phyloP scores from a whole-genome alignment of 2,888 invertebrate genomes.

The Steinernema scapterisci region DNA sequence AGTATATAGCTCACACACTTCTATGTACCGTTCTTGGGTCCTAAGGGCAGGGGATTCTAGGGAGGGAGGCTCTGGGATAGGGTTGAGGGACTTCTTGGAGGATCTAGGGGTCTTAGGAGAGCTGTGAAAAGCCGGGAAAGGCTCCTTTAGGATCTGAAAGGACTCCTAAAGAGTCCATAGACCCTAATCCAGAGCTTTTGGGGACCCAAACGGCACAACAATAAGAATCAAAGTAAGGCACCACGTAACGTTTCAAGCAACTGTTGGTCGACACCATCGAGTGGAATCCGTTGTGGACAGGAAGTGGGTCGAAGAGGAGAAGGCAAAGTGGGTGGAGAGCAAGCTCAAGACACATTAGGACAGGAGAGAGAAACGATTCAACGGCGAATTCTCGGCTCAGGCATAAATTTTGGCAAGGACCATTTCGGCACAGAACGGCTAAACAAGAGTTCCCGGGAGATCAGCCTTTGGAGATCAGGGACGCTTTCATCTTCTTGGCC shows the following conservation, averaged over 20 bases:
- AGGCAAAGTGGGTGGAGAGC: slow-evolving; percentile 4
- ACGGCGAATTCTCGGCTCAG: no score
- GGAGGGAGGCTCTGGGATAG: no score
- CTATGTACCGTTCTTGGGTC: neutral
- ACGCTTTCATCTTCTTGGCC: slow-evolving; percentile 76
- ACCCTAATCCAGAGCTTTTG: neutral
- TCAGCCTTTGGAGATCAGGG: neutral
- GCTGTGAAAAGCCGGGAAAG: no score
- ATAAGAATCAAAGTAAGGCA: slow-evolving; percentile 10
- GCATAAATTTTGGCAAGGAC: no score
- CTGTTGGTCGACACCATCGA: slow-evolving; percentile 29
- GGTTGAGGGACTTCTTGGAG: no score
- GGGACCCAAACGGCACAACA: neutral
- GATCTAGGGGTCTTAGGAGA: no score
- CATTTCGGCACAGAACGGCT: neutral
- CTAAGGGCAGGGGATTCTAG: neutral
- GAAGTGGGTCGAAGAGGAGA: neutral
- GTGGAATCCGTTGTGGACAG: slow-evolving; percentile 4
- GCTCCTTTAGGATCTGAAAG: no score
- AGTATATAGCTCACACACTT: slow-evolving; percentile 11
- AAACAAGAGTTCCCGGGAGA: no score
- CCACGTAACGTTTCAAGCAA: slow-evolving; percentile 30
- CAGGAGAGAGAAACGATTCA: neutral
- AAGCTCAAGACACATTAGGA: slow-evolving; percentile 21
- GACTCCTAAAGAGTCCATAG: no score